Base-by-base conservation (phyloP, 92 coral and sea anemone species). In the Blastomussa wellsi region DNA sequence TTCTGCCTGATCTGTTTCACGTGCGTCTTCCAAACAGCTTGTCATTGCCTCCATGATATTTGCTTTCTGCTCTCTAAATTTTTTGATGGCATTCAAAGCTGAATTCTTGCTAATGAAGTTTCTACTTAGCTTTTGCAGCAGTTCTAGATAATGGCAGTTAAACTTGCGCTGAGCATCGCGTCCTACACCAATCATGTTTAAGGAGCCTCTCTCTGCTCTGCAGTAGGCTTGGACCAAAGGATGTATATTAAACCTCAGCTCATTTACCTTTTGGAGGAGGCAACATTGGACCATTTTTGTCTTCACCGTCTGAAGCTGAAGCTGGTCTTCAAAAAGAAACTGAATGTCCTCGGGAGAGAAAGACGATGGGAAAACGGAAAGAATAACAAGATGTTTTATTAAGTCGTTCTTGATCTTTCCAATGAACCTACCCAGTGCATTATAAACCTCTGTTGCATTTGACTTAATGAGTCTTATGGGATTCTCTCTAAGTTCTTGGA, bases 281-380 rank as follows among this genome's bases (percentile, higher is more conserved):
- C 76, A 20, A 32, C 33, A 33, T 29, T 51, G 12, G 12, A 67
- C 33, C 76, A 80, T 67, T 44, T 13, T 67, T 1, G 76, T 20
- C 57, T 48, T 80, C 26, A 68, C 76, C 2, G 65, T 42, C 42
- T 80, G 20, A 1, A 32, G 19, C 20, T 41, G 59, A 32, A 32
- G 29, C 29, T 8, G 37, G 31, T 80, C 74, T 8, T 41, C 59
- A 68, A 80, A 68, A 19, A 65, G 44, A 29, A 44, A 32, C 12
- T 69, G 10, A 3, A 80, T 65, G 44, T 65, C 64, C 39, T 80
- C 13, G 22, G 55, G 65, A 17, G 84, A 66, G 36, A 80, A 67
- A 31, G 31, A 31, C 47, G 76, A 48, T 29, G 84, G 84, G 38
- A 80, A 80, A 41, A 80, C 76, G 9, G 84, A 80, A 32, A 66